phyloP scores from a whole-genome alignment of 2,888 invertebrate species.

The Drosophila diplacantha region DNA sequence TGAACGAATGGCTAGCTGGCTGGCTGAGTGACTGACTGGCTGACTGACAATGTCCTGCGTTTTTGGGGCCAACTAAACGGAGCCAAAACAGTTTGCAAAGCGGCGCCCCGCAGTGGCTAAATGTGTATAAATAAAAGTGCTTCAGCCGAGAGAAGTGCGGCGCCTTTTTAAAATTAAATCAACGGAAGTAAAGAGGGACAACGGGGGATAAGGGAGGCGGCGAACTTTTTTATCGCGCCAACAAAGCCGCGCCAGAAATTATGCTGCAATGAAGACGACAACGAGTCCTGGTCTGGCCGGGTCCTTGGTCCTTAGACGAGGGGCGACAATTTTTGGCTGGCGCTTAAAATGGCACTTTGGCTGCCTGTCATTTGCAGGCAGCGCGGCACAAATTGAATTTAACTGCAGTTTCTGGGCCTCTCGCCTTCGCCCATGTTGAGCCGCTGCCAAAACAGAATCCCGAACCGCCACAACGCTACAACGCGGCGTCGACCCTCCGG shows the following conservation, averaged over 20 bases:
- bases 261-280: constrained; percentile 66
- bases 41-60: constrained; percentile 53
- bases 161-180: constrained; percentile 75
- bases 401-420: constrained; percentile 66
- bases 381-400: constrained; percentile 68
- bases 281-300: constrained; percentile 20
- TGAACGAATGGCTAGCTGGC: constrained; percentile 13
- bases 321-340: constrained; percentile 68
- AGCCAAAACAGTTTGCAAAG: constrained; percentile 62
- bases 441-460: constrained; percentile 52
- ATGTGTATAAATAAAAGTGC: constrained; percentile 65
- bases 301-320: constrained; percentile 21
- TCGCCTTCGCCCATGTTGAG: constrained; percentile 48
- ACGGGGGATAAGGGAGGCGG: constrained; percentile 17
- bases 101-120: constrained; percentile 41
- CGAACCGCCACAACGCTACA: constrained; percentile 23
- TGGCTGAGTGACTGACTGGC: constrained; percentile 20
- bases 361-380: constrained; percentile 67
- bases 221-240: constrained; percentile 68
- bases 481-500: constrained; percentile 18
- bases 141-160: constrained; percentile 51
- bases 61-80: constrained; percentile 61
- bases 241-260: constrained; percentile 63
- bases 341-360: constrained; percentile 67
- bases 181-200: constrained; percentile 58